These are phyloP conservation scores for Automeris io DNA, from an alignment of 2,888 invertebrate genomes.

Conservation along the genomic window DNA sequence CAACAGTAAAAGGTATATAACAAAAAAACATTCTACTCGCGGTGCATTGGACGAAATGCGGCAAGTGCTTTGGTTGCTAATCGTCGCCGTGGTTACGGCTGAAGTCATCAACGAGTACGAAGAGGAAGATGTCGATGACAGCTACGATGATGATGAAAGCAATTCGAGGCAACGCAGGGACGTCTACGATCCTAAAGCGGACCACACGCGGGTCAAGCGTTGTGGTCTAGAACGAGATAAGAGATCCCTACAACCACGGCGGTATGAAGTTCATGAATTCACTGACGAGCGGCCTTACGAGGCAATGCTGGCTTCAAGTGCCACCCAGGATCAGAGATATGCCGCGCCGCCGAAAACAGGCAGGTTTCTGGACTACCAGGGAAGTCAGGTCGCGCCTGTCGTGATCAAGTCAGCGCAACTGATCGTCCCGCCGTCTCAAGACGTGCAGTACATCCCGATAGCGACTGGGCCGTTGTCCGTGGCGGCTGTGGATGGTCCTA, in stretches of 20 bases:
- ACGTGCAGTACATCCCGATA: slow-evolving; percentile 24
- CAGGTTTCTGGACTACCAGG: slow-evolving; percentile 15
- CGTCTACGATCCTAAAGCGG: slow-evolving; percentile 40
- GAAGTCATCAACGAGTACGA: slow-evolving; percentile 49
- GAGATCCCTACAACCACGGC: slow-evolving; percentile 41
- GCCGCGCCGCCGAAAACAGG: slow-evolving; percentile 24
- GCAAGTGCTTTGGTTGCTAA: slow-evolving; percentile 39
- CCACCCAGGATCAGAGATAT: slow-evolving; percentile 61
- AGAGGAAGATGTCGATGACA: slow-evolving; percentile 45
- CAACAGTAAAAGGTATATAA: slow-evolving; percentile 45
- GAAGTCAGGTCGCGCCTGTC: slow-evolving; percentile 15
- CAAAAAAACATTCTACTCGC: slow-evolving; percentile 44
- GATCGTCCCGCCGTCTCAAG: slow-evolving; percentile 7
- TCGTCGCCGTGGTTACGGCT: slow-evolving; percentile 39
- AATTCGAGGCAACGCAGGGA: slow-evolving; percentile 36
- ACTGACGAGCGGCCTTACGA: slow-evolving; percentile 60
- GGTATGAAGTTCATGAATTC: slow-evolving; percentile 62
- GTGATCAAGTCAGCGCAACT: slow-evolving; percentile 10
- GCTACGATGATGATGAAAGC: slow-evolving; percentile 36
- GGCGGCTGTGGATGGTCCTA: slow-evolving; percentile 22
- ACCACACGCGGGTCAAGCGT: slow-evolving; percentile 48
- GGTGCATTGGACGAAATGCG: slow-evolving; percentile 51
- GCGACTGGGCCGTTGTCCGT: slow-evolving; percentile 23
- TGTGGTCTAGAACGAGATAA: slow-evolving; percentile 33
- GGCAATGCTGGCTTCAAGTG: slow-evolving; percentile 64